These are phyloP conservation scores for Oxygymnocypris stewartii DNA, from an alignment of 2,113 vertebrate genomes.

Conservation along the genomic window DNA sequence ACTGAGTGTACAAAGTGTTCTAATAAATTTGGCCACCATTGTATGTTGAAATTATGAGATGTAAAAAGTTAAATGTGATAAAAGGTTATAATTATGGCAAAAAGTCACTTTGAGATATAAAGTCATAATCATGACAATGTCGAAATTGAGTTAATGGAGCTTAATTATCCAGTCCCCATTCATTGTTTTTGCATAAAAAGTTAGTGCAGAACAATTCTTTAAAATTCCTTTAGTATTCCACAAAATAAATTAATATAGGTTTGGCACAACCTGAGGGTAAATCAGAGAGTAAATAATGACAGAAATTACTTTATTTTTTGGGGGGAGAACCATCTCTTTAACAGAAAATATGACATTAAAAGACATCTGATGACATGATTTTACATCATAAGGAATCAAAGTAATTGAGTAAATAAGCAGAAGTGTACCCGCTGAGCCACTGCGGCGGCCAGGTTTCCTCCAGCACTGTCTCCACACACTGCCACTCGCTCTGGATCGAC, in stretches of 20 bases:
- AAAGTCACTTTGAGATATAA: background rate
- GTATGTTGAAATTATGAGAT: no score
- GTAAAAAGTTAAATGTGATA: no score
- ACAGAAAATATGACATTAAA: background rate
- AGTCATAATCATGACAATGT: background rate
- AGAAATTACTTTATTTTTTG: background rate
- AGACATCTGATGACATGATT: background rate
- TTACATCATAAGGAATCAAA: background rate
- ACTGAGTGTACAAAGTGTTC: no score
- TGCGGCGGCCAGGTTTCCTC: slow-evolving; percentile 91
- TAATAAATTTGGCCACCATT: no score
- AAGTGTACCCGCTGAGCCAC: slow-evolving; percentile 86
- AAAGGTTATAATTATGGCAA: no score
- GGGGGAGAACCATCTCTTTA: background rate
- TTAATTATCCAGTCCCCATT: background rate
- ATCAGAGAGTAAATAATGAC: background rate
- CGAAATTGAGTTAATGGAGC: background rate
- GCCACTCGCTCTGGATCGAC: slow-evolving; percentile 86
- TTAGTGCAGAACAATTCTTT: background rate
- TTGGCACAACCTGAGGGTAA: background rate
- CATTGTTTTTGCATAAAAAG: background rate
- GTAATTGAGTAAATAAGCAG: background rate
- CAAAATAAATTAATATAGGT: background rate
- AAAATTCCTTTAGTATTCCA: background rate
- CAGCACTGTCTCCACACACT: slow-evolving; percentile 91